Evolutionary conservation across 2,113 vertebrate genomes (phyloP), one percentile per base, ranked within the genome.

Genomic region (Otocyon megalotis): DNA sequence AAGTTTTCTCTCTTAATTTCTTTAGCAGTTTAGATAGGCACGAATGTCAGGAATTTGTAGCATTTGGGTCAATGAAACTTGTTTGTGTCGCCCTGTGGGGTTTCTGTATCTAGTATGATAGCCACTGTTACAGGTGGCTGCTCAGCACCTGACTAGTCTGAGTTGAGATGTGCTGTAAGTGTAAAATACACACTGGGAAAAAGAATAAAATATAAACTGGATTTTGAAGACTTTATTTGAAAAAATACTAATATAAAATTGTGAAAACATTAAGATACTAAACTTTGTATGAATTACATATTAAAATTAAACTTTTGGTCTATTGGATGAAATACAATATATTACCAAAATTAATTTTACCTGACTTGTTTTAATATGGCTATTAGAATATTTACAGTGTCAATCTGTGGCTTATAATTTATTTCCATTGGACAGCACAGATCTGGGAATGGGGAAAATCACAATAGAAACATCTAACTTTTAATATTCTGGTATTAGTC

Each of bases 21-120:
- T 0, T 95, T 98, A 85, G 95, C 97, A 98, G 97, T 98, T 98
- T 98, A 98, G 90, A 93, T 97, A 28, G 97, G 97, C 95, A 92
- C 98, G 97, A 98, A 98, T 98, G 96, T 96, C 81, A 98, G 97
- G 98, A 98, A 98, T 98, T 97, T 97, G 96, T 97, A 98, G 97
- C 69, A 96, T 95, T 97, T 83, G 83, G 97, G 97, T 98, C 95
- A 97, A 95, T 96, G 97, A 97, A 97, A 96, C 96, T 94, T 74
- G 26, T 88, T 9, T 76, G 22, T 35, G 56, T 54, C 24, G 37
- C 37, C 13, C 26, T 32, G 62, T 53, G 20, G 30, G 7, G 43
- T 94, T 50, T 86, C 56, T 60, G 10, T 58, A 10, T 71, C n/a
- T 81, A 48, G 15, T 35, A 26, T 69, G 60, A 32, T 48, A 37